Conservation (phyloP, 2,797 vertebrate genomes). For the Cossypha niveicapilla region DNA sequence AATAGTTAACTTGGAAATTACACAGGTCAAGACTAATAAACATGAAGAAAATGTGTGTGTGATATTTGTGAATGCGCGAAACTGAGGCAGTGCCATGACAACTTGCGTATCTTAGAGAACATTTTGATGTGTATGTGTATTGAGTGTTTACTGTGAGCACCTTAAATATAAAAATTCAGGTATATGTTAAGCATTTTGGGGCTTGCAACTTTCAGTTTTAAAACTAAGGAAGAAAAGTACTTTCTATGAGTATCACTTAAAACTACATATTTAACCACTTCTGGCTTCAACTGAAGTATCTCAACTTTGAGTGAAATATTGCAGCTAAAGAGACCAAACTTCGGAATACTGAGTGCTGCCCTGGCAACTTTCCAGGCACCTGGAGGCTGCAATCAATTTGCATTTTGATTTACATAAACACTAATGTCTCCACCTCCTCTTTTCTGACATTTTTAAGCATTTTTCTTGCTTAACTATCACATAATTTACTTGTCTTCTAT, state of each 20-base stretch:
- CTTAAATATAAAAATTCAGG: background rate
- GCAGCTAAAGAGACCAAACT: conserved; percentile 54
- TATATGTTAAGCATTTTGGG: background rate
- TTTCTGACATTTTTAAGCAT: conserved; percentile 51
- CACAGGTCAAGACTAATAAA: background rate
- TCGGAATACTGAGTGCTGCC: conserved; percentile 50
- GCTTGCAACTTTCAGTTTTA: background rate
- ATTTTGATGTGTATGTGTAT: background rate
- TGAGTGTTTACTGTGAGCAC: background rate
- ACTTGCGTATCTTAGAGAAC: background rate
- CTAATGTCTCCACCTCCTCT: conserved; percentile 54
- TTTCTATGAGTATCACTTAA: background rate
- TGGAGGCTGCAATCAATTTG: conserved; percentile 55
- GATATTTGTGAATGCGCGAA: background rate
- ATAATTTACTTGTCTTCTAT: conserved; percentile 63
- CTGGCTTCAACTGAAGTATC: conserved; percentile 3
- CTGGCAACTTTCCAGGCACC: conserved; percentile 63
- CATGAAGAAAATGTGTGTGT: background rate
- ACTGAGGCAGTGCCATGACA: background rate
- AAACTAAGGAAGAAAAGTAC: background rate
- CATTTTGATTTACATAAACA: conserved; percentile 68
- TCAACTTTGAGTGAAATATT: conserved; percentile 45
- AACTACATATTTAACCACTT: background rate
- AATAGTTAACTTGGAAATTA: background rate
- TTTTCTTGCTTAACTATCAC: conserved; percentile 52